Evolutionary conservation across 2,888 invertebrate species (phyloP).

Genomic region (Disparrhopalites patrizii): DNA sequence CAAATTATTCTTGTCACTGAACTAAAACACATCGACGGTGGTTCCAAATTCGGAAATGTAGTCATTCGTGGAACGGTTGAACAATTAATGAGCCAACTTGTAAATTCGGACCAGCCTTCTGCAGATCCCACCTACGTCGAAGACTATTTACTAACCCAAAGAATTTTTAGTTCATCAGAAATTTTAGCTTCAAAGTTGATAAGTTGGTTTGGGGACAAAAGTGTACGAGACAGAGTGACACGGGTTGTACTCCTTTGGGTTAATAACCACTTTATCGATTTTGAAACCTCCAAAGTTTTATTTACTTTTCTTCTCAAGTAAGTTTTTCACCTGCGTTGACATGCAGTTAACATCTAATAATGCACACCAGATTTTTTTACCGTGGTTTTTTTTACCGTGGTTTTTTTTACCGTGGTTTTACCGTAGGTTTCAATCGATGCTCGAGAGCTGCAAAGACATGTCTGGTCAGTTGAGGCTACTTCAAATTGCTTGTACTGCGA

Average conservation of each 20-base stretch:
- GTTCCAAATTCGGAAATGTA: constrained; percentile 29
- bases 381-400: neutral
- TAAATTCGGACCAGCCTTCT: constrained; percentile 83
- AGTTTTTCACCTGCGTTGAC: neutral
- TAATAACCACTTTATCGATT: constrained; percentile 97
- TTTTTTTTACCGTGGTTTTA: too few species aligned
- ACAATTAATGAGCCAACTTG: constrained; percentile 83
- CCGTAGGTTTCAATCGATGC: constrained; percentile 38
- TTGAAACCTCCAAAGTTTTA: constrained; percentile 93
- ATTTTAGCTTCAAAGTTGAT: constrained; percentile 36
- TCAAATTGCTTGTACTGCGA: constrained; percentile 96
- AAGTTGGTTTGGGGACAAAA: constrained; percentile 66
- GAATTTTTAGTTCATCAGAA: constrained; percentile 71
- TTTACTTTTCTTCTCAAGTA: constrained; percentile 67
- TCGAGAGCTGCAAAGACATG: constrained; percentile 44
- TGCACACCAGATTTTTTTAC: neutral
- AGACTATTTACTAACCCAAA: constrained; percentile 93
- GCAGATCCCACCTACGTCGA: constrained; percentile 98
- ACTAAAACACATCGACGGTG: constrained; percentile 33
- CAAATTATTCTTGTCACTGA: constrained; percentile 39
- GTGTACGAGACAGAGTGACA: constrained; percentile 78
- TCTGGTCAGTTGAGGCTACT: constrained; percentile 60
- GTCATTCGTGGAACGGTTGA: constrained; percentile 70
- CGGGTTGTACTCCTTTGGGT: constrained; percentile 97
- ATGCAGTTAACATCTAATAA: neutral